Evolutionary conservation across 2,888 invertebrate genomes (phyloP), one percentile per base, ranked within the genome.

Genomic region (Nephrotoma guestfalica): DNA sequence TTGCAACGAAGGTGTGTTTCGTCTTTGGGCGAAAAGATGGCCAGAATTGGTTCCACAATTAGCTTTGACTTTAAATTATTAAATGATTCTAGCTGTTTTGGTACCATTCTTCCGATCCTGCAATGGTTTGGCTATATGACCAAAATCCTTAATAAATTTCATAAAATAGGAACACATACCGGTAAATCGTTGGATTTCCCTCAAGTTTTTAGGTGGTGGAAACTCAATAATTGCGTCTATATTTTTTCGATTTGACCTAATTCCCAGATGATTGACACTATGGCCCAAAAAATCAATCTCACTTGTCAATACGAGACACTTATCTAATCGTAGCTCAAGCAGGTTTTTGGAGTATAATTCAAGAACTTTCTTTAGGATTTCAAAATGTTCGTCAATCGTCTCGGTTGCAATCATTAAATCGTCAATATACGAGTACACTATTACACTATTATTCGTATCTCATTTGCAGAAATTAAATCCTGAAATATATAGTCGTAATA

Each of bases 1-100:
- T 89, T 89, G 2, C 89, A 89, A 83, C 89, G 89, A 2, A 89
- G 85, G 86, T 89, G 88, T 18, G 88, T 88, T 41, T 83, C 85
- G 11, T 86, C 18, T 87, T 87, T 84, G 13, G 88, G 88, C 57
- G 89, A 87, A 87, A 88, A 90, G 1, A 90, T 85, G 0, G 88
- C 87, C 9, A 90, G 87, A n/a, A 89, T 87, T 57, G 88, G 88
- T 83, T 87, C 83, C 5, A 86, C 30, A 6, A 86, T 41, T n/a
- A n/a, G n/a, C n/a, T n/a, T n/a, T n/a, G n/a, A n/a, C n/a, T n/a
- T n/a, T n/a, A n/a, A n/a, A n/a, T 7, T 89, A 57, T 88, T 86
- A 84, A 88, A 89, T 0, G 87, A 86, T n/a, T 57, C n/a, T 6
- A 87, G 13, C 45, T 89, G 86, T 7, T 83, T 83, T 71, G 71